Evolutionary conservation across 1,140 invertebrate genomes (phyloP), one percentile per base, ranked within the genome.

Genomic region (Oncopeltus fasciatus): DNA sequence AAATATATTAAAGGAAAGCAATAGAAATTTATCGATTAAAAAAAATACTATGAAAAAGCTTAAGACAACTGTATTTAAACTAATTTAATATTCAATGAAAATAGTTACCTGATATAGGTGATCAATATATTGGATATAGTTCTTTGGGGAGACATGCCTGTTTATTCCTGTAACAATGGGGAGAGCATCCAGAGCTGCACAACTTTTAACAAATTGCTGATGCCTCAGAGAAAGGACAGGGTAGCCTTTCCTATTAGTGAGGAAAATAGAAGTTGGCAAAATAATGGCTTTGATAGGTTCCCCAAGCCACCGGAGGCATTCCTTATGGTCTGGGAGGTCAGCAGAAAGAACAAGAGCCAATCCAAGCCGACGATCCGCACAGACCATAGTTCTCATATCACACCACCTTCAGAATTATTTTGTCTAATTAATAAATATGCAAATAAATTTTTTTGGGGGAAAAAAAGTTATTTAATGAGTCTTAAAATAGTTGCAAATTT

Each of bases 201-300:
- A 78, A 67, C 74, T 80, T 20, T 81, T 78, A 0, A 97, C 74
- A 47, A 95, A 74, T 14, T 74, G 71, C 73, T 96, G 92, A 76
- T 94, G 90, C 14, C 82, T 77, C 71, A 83, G 82, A n/a, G 90
- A 83, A 18, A 98, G 74, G 1, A 97, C 92, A 46, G 91, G 92
- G 74, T 84, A 96, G 66, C 87, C 87, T 72, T 89, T 90, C 70
- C 78, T 83, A 71, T 91, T 91, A 0, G 79, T 81, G 14, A 87
- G 73, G 72, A 96, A 96, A 47, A 90, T 74, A 62, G 79, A 77
- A 4, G 92, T 92, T 12, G 89, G 84, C 24, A 98, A 72, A 38
- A 94, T 77, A n/a, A 95, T 74, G 64, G 84, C 86, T 72, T 84
- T 90, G 0, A 98, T 79, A 18, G 92, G 92, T 76, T 98, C 95